These are phyloP conservation scores for Notolepis coatsorum DNA, from an alignment of 2,797 vertebrate species.

Conservation along the genomic window DNA sequence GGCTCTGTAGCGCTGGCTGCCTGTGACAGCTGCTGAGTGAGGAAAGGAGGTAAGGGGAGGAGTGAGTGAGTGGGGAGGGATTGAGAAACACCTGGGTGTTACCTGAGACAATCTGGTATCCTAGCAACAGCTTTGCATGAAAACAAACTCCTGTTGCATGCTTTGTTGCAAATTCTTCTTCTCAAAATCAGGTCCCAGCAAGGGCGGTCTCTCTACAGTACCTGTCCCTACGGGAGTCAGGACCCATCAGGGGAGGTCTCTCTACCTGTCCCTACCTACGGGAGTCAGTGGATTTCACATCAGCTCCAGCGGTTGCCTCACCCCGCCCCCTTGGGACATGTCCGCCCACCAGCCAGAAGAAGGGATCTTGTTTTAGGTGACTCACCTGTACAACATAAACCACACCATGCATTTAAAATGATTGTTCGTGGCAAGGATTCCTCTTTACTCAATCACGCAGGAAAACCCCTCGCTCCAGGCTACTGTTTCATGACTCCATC, in stretches of 20 bases:
- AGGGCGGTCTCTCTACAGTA: not conserved
- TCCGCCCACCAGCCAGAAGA: conserved; percentile 10
- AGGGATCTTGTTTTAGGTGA: conserved; percentile 28
- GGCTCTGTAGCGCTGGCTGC: not conserved
- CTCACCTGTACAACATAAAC: conserved; percentile 41
- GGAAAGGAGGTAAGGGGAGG: conserved; percentile 30
- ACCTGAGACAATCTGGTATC: conserved; percentile 52
- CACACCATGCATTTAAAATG: conserved; percentile 5
- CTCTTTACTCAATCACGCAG: conserved; percentile 9
- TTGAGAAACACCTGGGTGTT: conserved; percentile 23
- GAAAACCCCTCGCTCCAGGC: not conserved
- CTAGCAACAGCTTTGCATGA: conserved; percentile 42
- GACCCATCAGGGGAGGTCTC: conserved; percentile 53
- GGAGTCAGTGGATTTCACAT: conserved; percentile 38
- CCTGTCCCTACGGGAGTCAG: conserved; percentile 39
- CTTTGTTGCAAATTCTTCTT: conserved; percentile 20
- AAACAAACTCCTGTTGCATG: conserved; percentile 21
- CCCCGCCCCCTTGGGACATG: conserved; percentile 5
- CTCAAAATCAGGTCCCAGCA: too few relatives aligned
- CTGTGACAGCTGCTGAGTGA: conserved; percentile 46
- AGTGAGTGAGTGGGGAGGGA: not conserved
- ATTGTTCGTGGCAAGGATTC: conserved; percentile 16
- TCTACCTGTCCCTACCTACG: conserved; percentile 49
- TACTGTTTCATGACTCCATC: conserved; percentile 10
- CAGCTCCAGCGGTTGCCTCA: conserved; percentile 54